Evolutionary conservation across 2,797 vertebrate genomes (phyloP), one percentile per base, ranked within the genome.

Genomic region (Tamandua tetradactyla): DNA sequence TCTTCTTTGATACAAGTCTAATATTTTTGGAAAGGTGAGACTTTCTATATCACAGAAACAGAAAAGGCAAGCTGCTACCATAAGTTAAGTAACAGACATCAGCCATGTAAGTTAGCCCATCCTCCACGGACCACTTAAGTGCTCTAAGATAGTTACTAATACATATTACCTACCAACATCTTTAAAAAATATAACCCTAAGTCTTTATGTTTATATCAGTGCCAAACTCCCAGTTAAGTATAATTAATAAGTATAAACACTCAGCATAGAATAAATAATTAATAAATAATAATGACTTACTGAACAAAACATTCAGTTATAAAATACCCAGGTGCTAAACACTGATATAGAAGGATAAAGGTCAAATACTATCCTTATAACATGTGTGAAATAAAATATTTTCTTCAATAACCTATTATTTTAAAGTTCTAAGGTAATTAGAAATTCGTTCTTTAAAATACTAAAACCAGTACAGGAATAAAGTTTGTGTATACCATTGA

Each of bases 371-470:
- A 18, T 79, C 35, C 89, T 0, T 61, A 3, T 83, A 78, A 92
- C 37, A 81, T 55, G 44, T 27, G 64, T 64, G 40, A 42, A 80
- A 91, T 55, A 94, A 68, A 83, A 35, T 49, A 57, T 42, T 69
- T 87, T 61, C 94, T 75, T 90, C 30, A 68, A 80, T 87, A 66
- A 78, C 12, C 22, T 35, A 92, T 79, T 68, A 69, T 71, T 64
- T 52, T 66, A 83, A 94, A 87, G 47, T 82, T 94, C 66, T 69
- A 55, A 64, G 27, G 49, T 72, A 72, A 86, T 85, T 85, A 91
- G 22, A 91, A 94, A 78, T 84, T 89, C 11, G 57, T 83, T 59
- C 23, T 94, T 80, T 44, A 75, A 93, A 87, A 88, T 68, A 94
- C 90, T 30, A 84, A 25, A 93, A 78, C 32, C 44, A 79, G 6